Base-by-base conservation (phyloP, 2,113 vertebrate genomes). In the Leucoraja erinaceus region DNA sequence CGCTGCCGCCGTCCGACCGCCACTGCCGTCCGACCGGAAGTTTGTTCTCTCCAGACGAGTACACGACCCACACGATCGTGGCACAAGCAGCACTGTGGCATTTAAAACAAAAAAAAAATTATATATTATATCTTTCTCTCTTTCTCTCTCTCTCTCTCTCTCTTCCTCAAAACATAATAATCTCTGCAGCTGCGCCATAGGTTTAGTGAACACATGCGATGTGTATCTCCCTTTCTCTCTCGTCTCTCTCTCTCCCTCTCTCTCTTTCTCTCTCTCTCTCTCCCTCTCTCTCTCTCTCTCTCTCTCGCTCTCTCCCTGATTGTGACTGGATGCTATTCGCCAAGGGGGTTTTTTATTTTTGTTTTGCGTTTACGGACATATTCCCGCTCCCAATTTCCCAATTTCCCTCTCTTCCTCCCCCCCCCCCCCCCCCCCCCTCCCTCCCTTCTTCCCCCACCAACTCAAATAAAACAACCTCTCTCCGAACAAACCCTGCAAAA, bases 1-100 rank as follows among this genome's bases (percentile, higher is more conserved):
- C 38, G 38, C 38, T 47, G 38, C 54, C 59, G 56, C 59, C 83
- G 83, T 59, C 83, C 38, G 38, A 47, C 38, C 38, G 38, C 38
- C 38, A 3, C 38, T 3, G 83, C 59, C 31, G 28, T 88, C 83
- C 83, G 83, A 88, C 59, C 83, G n/a, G 83, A 88, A 33, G 83
- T 31, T 88, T 33, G 83, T 59, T 63, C 59, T 88, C 83, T 88
- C 59, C 59, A 88, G 83, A 63, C 83, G 83, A 88, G 63, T 63
- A 66, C 56, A 63, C 83, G 83, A 63, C 83, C 83, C 75, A 11
- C 83, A 6, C 59, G 28, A 88, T 16, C 59, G 59, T 61, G 14
- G 83, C 83, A 86, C 59, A 6, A 77, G 31, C 59, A 88, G 83
- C 83, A n/a, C 81, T 56, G 56, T n/a, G 81, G 56, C 81, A 59